Evolutionary conservation across 2,113 vertebrate genomes (phyloP).

Genomic region (Cynoglossus semilaevis): DNA sequence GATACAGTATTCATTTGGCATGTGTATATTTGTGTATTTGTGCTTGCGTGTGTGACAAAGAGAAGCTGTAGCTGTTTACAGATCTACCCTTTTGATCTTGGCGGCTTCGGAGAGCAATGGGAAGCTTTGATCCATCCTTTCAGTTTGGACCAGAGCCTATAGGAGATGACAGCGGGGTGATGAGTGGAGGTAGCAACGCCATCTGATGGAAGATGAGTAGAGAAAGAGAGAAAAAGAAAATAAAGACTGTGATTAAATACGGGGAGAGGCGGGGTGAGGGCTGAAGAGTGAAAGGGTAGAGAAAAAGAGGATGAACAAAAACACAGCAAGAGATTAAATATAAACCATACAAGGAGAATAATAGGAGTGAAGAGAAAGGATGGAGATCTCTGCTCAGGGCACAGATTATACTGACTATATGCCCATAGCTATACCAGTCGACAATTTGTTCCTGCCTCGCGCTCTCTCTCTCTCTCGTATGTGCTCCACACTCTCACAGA

Average conservation of each 20-base stretch:
- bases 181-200: constrained; percentile 29
- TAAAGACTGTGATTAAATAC: constrained; percentile 12
- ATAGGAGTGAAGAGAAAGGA: constrained; percentile 12
- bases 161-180: constrained; percentile 48
- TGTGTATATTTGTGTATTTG: constrained; percentile 4
- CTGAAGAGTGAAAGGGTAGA: not conserved
- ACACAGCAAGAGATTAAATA: constrained; percentile 21
- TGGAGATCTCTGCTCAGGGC: not conserved
- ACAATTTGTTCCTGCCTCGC: too few relatives aligned
- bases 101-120: constrained; percentile 37
- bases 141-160: constrained; percentile 32
- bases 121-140: constrained; percentile 46
- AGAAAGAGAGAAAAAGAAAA: constrained; percentile 8
- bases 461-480: too few relatives aligned
- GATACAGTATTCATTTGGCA: constrained; percentile 19
- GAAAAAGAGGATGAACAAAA: constrained; percentile 21
- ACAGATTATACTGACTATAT: not conserved
- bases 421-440: too few relatives aligned
- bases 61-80: constrained; percentile 6
- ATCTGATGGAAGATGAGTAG: constrained; percentile 5
- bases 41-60: constrained; percentile 4
- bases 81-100: constrained; percentile 44
- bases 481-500: too few relatives aligned
- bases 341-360: constrained; percentile 11
- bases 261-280: constrained; percentile 2